Conservation (phyloP, 1,140 invertebrate species). For the Araneus ventricosus region DNA sequence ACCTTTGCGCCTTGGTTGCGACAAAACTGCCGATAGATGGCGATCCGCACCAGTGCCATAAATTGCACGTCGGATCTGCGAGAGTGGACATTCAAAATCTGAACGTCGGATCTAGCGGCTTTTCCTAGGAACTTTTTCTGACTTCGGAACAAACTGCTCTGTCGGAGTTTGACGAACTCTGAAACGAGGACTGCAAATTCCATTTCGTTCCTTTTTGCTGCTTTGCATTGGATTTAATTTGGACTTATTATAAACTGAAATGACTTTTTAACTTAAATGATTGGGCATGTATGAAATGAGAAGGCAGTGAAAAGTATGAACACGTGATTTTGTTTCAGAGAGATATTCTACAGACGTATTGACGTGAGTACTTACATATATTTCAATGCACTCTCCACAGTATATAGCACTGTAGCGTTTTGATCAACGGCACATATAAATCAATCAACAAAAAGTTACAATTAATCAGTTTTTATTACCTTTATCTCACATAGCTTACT, state of each 20-base stretch:
- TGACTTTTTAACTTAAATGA: not conserved
- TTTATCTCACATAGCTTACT: too few species aligned
- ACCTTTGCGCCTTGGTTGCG: not conserved
- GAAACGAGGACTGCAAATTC: not conserved
- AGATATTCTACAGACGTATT: not conserved
- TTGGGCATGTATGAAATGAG: not conserved
- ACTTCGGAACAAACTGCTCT: not conserved
- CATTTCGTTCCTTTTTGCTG: not conserved
- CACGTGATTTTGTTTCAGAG: constrained; percentile 9
- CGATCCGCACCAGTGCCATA: constrained; percentile 37
- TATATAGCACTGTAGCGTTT: not conserved
- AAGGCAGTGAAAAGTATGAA: not conserved
- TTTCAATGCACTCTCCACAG: not conserved
- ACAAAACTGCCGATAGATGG: constrained; percentile 51
- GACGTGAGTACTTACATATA: constrained; percentile 3
- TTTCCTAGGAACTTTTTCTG: constrained; percentile 39
- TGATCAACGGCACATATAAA: not conserved
- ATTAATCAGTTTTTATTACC: too few species aligned
- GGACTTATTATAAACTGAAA: not conserved
- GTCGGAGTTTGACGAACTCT: constrained; percentile 42
- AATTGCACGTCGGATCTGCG: constrained; percentile 41
- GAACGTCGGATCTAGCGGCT: constrained; percentile 44
- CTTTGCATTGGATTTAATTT: not conserved
- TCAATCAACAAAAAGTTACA: too few species aligned
- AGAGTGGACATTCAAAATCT: constrained; percentile 68